These are phyloP conservation scores for Limnephilus rhombicus DNA, from an alignment of 2,888 invertebrate genomes.

Conservation along the genomic window DNA sequence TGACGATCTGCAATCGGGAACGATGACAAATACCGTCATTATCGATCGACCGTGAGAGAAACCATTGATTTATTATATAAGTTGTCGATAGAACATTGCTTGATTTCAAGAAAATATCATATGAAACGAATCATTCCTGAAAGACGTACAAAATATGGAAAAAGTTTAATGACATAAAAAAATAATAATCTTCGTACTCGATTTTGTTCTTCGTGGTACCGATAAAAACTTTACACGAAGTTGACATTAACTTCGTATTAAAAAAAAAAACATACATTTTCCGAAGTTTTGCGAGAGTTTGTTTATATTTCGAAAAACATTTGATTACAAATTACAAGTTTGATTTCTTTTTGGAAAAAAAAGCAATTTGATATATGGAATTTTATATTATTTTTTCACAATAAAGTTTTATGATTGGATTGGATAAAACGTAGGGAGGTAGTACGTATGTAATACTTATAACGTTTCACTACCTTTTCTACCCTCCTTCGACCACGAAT, in stretches of 20 bases:
- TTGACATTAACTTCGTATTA: not conserved
- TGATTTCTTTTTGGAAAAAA: not conserved
- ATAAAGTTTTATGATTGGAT: not conserved
- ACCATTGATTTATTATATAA: not conserved
- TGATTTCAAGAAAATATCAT: not conserved
- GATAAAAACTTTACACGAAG: not conserved
- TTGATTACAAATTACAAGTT: not conserved
- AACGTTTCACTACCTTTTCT: too few relatives aligned
- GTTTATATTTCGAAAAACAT: conserved; percentile 1
- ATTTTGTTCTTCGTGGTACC: not conserved
- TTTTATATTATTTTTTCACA: not conserved
- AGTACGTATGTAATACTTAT: not conserved
- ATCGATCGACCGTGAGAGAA: too few relatives aligned
- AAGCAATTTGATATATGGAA: not conserved
- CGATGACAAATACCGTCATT: too few relatives aligned
- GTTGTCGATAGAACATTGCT: not conserved
- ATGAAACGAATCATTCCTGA: not conserved
- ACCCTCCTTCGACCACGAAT: not conserved
- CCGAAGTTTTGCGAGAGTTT: not conserved
- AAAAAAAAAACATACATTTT: not conserved
- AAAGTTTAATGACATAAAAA: not conserved
- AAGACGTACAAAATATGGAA: not conserved
- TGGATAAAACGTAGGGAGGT: not conserved
- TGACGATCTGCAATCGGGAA: too few relatives aligned
- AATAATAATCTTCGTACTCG: not conserved